Conservation (phyloP, 2,888 invertebrate species). For the Dermolepida albohirtum region DNA sequence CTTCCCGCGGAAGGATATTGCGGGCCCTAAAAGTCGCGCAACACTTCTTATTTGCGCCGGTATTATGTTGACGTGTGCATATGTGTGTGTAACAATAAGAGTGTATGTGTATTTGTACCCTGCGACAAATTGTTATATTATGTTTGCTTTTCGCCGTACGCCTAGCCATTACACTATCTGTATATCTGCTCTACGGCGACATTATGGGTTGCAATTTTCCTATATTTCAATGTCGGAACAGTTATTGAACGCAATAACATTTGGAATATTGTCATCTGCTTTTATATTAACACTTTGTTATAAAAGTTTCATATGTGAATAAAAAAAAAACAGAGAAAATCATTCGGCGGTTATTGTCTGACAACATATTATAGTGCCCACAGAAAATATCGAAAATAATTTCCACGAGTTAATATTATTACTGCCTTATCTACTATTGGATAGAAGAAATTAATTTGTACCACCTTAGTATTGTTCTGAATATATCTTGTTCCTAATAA, state of each 20-base stretch:
- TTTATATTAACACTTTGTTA: slow-evolving; percentile 32
- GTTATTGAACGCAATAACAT: slow-evolving; percentile 34
- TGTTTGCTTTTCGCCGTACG: slow-evolving; percentile 47
- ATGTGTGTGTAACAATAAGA: too few relatives aligned
- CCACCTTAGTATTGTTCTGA: too few relatives aligned
- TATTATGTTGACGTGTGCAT: slow-evolving; percentile 45
- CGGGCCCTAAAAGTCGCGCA: slow-evolving; percentile 58
- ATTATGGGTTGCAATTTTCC: slow-evolving; percentile 37
- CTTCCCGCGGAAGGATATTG: slow-evolving; percentile 63
- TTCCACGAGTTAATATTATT: too few relatives aligned
- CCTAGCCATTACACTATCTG: slow-evolving; percentile 51
- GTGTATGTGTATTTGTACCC: slow-evolving; percentile 50
- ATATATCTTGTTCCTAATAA: too few relatives aligned
- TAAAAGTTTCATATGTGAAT: slow-evolving; percentile 26
- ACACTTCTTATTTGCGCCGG: slow-evolving; percentile 55
- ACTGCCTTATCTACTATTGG: neutral
- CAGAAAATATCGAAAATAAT: neutral
- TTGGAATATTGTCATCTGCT: slow-evolving; percentile 28
- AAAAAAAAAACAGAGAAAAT: slow-evolving; percentile 17
- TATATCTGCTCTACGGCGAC: slow-evolving; percentile 38
- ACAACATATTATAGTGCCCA: neutral
- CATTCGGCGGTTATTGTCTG: neutral
- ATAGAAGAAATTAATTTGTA: too few relatives aligned
- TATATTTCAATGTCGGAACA: slow-evolving; percentile 38
- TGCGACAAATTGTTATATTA: slow-evolving; percentile 48